Base-by-base conservation (phyloP, 2,113 vertebrate species). In the Peromyscus maniculatus region DNA sequence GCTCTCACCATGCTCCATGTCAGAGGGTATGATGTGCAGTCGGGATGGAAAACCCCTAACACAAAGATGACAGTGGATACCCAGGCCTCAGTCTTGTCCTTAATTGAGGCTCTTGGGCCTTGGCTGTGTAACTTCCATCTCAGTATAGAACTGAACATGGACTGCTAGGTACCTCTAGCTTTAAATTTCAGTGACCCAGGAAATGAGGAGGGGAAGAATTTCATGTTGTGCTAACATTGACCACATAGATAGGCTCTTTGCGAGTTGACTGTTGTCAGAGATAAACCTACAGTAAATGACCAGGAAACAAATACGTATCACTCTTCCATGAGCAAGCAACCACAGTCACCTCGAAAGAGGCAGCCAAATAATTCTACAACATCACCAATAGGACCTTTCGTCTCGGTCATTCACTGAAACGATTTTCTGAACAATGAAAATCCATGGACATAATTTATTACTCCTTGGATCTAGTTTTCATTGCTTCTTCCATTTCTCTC, bases 221-320 rank as follows among this genome's bases (percentile, higher is more conserved):
- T 43, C 33, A 66, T 1, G 10, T 5, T 64, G 43, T 16, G 67
- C 92, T n/a, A 78, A 91, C 22, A 64, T 28, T 46, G 57, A 67
- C 64, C 74, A 52, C 24, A n/a, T 16, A 69, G 19, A 91, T 17
- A 0, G 28, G 57, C 26, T 75, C 75, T 64, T 86, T 46, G 69
- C 5, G 92, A 82, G 69, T 19, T 80, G 31, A 74, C 59, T 74
- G 15, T 36, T 96, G 88, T 59, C 90, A 95, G 39, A 91, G 36
- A 52, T 12, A 77, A 64, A 78, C 2, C 11, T 31, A 66, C 5
- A 79, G 43, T 36, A 74, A 91, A n/a, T 46, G 66, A 88, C 57
- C 46, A 94, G 17, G 49, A 83, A 92, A 78, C 24, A 93, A n/a
- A 86, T 39, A 26, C 1, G 1, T 22, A 46, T 71, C 21, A 64